Base-by-base conservation (phyloP, 2,113 vertebrate species). In the Anthoscopus minutus region DNA sequence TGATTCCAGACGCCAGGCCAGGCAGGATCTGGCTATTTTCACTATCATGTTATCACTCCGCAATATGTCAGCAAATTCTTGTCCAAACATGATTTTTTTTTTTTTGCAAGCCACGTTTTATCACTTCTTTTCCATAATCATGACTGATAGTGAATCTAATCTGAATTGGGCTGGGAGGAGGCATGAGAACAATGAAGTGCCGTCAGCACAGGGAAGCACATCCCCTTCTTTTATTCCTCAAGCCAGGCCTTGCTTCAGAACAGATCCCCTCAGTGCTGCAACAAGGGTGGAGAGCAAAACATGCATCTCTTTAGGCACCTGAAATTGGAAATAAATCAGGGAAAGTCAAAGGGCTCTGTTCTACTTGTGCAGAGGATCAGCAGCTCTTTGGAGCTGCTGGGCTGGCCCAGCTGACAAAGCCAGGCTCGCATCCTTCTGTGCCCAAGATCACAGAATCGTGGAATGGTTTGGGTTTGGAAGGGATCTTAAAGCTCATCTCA, bases 91-190 rank as follows among this genome's bases (percentile, higher is more conserved):
- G 93, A 94, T 84, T 88, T 85, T 94, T 94, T 86, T 67, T 89
- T 79, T 91, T 78, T 62, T 30, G 42, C 60, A 93, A 94, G 80
- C 84, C 93, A 33, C 79, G 40, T 91, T 97, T 95, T 94, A 94
- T 97, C 93, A 72, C 96, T 87, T 91, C 81, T 91, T 95, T 92
- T 95, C 94, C 90, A 92, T 98, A 97, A 98, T 97, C 96, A 69
- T 95, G 97, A 94, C 79, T 97, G 97, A 97, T 94, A 97, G 97
- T 20, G 92, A 97, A 97, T 97, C 97, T 98, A 98, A 98, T 98
- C 98, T 96, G 96, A 95, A 95, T 95, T 81, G 94, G 92, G 92
- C 93, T 96, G 37, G 83, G 96, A 97, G 94, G 83, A 94, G 96
- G 90, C 84, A 95, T 73, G 78, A 83, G 67, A 80, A 93, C 88